Evolutionary conservation across 2,888 invertebrate species (phyloP), one percentile per base, ranked within the genome.

Genomic region (Tromatobia lineatoria): DNA sequence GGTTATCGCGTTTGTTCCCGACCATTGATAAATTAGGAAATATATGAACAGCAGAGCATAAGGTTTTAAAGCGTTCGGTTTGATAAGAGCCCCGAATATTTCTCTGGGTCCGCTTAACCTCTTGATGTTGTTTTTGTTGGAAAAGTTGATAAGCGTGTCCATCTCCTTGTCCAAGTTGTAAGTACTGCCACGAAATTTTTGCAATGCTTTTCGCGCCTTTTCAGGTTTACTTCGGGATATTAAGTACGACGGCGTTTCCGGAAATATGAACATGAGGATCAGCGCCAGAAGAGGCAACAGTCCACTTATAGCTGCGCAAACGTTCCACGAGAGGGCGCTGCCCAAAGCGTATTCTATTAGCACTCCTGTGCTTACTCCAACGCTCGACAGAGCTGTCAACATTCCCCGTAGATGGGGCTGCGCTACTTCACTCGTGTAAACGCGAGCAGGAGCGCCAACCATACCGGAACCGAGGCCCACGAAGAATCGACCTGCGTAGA

Each of bases 331-430:
- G 10, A 96, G 94, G 10, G 94, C 92, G 82, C 96, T 95, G 69
- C 96, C 96, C 52, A 96, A 93, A 0, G 95, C 94, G 87, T 96
- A 96, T 94, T 96, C 95, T 13, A 95, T 94, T 3, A 96, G 93
- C 1, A 97, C 96, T 2, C 97, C 97, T 34, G 96, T 95, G 61
- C 96, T 97, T 0, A 97, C 96, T 0, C 96, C 96, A 0, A 97
- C 96, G 52, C 97, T 96, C 0, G 96, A 95, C 50, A 97, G 91
- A 0, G 97, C 96, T 0, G 96, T 96, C 8, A 97, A 94, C 95
- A 96, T 96, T 1, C 97, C 97, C n/a, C 97, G 94, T 0, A 96
- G 94, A 91, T 97, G 96, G 0, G 96, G 96, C 86, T 97, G 96
- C 0, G 97, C 96, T 0, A 96, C 96, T 89, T 96, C 96, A 34